Percentiles rank a stretch among this genome's conserved stretches.
Evolutionary conservation across 1,140 invertebrate genomes (phyloP).

Genomic region (Apolygus lucorum): DNA sequence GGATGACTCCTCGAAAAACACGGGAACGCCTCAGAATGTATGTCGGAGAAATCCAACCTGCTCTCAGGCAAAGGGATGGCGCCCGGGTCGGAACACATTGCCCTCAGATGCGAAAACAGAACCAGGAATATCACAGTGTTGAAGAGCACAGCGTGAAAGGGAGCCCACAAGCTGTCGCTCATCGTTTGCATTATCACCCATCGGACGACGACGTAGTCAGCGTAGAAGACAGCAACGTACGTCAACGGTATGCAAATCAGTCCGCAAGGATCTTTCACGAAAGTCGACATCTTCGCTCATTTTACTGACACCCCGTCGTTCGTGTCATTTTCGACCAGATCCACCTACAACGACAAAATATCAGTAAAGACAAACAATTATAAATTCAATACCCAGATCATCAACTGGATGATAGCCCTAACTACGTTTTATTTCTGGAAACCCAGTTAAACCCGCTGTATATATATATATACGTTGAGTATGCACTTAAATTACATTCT

Average conservation of each 20-base stretch:
- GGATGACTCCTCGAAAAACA: slow-evolving; percentile 25
- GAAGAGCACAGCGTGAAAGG: slow-evolving; percentile 71
- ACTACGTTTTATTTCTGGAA: too few species aligned
- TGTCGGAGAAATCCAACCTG: slow-evolving; percentile 76
- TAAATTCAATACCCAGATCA: too few species aligned
- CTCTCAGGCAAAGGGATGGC: slow-evolving; percentile 73
- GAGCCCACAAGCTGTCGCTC: slow-evolving; percentile 76
- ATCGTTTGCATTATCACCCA: slow-evolving; percentile 80
- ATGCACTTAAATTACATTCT: too few species aligned
- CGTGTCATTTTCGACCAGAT: too few species aligned
- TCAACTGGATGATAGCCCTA: too few species aligned
- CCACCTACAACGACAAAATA: too few species aligned
- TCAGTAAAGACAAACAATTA: too few species aligned
- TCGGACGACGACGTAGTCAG: slow-evolving; percentile 79
- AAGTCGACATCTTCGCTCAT: slow-evolving; percentile 34
- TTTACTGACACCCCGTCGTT: too few species aligned
- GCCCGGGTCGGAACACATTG: slow-evolving; percentile 82
- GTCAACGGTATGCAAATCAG: slow-evolving; percentile 77
- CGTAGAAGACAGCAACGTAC: slow-evolving; percentile 75
- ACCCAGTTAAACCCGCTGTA: too few species aligned
- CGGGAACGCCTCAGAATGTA: slow-evolving; percentile 48
- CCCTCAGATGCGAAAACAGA: slow-evolving; percentile 67
- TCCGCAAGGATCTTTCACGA: slow-evolving; percentile 73
- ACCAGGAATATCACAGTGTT: slow-evolving; percentile 71
- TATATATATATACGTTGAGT: too few species aligned